Percentiles rank a stretch among this genome's conserved stretches.
These are phyloP conservation scores for Sprattus sprattus DNA, from an alignment of 2,113 vertebrate species.

Conservation along the genomic window DNA sequence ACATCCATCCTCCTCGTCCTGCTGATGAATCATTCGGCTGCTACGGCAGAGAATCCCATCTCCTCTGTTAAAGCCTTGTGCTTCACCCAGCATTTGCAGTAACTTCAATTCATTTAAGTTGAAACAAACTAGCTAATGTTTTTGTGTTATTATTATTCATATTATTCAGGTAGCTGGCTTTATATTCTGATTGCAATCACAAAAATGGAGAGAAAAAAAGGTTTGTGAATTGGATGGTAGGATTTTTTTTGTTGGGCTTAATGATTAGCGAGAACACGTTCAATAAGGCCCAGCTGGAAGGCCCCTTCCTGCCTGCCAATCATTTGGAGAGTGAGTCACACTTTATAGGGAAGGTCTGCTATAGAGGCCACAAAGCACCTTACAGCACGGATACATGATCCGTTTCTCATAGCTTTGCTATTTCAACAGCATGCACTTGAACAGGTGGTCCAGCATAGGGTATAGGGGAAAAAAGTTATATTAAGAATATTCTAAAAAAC, in stretches of 20 bases:
- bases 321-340: neutral
- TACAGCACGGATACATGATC: neutral
- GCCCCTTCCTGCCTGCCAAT: neutral
- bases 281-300: neutral
- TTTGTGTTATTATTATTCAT: neutral
- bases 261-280: neutral
- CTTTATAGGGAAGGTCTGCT: neutral
- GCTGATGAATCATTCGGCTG: neutral
- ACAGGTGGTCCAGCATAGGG: neutral
- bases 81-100: neutral
- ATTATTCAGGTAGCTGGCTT: neutral
- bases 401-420: neutral
- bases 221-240: neutral
- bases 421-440: neutral
- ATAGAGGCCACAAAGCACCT: neutral
- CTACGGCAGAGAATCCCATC: neutral
- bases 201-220: neutral
- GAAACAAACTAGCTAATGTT: neutral
- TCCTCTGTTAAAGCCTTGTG: neutral
- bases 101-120: neutral
- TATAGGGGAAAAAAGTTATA: neutral
- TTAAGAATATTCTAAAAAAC: neutral
- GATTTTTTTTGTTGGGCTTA: neutral
- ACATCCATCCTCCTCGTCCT: neutral
- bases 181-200: neutral